Evolutionary conservation across 2,113 vertebrate genomes (phyloP).

Genomic region (Ictidomys tridecemlineatus): DNA sequence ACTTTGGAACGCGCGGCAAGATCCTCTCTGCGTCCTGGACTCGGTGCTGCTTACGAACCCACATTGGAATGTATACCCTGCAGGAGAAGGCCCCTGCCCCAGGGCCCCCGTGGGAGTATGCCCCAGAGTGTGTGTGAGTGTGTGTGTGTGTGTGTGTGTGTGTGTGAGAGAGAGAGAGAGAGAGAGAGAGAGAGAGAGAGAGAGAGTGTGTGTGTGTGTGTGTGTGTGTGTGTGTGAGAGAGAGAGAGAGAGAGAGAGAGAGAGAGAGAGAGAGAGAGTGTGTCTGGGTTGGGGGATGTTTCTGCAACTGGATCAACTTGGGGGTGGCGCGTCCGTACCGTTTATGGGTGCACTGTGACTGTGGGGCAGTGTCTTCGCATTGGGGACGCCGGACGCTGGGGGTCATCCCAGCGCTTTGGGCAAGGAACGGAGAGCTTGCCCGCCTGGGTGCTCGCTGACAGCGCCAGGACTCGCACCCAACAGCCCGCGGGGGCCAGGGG

Average conservation of each 20-base stretch:
- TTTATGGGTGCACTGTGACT: neutral
- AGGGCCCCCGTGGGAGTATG: neutral
- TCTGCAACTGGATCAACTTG: neutral
- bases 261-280: too few species aligned
- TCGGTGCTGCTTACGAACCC: too few species aligned
- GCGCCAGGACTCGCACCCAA: rapidly evolving
- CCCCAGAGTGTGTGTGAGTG: neutral
- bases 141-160: neutral
- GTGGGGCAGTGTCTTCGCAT: neutral
- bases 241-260: too few species aligned
- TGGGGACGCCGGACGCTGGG: neutral
- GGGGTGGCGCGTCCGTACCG: neutral
- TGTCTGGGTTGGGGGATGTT: neutral
- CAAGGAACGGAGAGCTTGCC: neutral
- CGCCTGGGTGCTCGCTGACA: rapidly evolving
- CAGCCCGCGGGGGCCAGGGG: neutral
- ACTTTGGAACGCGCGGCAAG: too few species aligned
- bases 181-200: too few species aligned
- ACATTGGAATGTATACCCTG: neutral
- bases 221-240: too few species aligned
- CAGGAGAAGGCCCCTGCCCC: too few species aligned
- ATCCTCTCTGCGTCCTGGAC: too few species aligned
- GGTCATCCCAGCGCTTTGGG: rapidly evolving
- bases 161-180: too few species aligned
- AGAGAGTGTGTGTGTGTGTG: too few species aligned